A percentile compares a stretch with the other conserved stretches of the same genome.
phyloP scores from a whole-genome alignment of 1,140 invertebrate genomes.

The Halotydeus destructor region DNA sequence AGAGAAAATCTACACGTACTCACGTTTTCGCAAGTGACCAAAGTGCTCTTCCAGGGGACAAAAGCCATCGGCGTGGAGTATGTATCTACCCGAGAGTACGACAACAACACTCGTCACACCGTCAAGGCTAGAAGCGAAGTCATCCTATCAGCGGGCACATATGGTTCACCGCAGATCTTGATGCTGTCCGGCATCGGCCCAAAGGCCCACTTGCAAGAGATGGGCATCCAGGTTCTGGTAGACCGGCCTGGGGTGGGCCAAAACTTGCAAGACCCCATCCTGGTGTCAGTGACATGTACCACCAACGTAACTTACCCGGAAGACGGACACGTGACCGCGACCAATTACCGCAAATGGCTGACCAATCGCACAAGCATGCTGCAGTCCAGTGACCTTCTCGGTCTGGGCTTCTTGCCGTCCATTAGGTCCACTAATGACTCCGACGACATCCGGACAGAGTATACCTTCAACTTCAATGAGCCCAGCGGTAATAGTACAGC shows the following conservation, averaged over 20 bases:
- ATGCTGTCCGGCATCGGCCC: conserved; percentile 26
- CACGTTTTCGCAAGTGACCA: conserved; percentile 56
- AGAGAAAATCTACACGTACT: conserved; percentile 63
- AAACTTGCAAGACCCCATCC: conserved; percentile 9
- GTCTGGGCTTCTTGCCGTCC: no score
- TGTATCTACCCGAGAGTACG: no score
- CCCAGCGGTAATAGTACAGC: no score
- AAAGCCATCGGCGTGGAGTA: conserved; percentile 54
- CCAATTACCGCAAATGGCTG: no score
- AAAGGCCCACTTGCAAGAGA: conserved; percentile 18
- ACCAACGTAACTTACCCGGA: no score
- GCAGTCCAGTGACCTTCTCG: no score
- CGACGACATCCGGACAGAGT: no score
- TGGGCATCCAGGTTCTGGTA: conserved; percentile 1
- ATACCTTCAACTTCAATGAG: no score
- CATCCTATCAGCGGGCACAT: conserved; percentile 56
- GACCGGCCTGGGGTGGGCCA: conserved; percentile 16
- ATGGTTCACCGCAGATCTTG: conserved; percentile 17
- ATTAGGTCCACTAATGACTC: no score
- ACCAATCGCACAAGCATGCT: no score
- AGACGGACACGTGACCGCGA: no score
- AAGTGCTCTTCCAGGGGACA: conserved; percentile 56
- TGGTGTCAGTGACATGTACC: no score
- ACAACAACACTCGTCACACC: conserved; percentile 36
- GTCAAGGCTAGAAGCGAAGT: conserved; percentile 50